Evolutionary conservation across 2,888 invertebrate species (phyloP).

Genomic region (Podabrus alpinus): DNA sequence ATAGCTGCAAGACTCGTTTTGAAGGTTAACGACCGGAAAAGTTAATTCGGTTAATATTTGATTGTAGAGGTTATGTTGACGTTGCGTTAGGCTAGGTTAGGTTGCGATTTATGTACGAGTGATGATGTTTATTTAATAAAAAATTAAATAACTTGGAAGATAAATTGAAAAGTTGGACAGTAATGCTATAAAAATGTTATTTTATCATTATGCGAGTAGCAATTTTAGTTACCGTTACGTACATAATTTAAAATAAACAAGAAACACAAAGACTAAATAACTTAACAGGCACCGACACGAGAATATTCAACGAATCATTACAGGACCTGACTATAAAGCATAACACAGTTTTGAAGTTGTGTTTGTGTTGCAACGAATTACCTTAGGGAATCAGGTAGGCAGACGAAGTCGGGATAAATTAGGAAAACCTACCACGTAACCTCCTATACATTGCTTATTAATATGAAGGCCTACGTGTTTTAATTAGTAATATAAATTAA

Average conservation of each 20-base stretch:
- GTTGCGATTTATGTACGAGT: neutral
- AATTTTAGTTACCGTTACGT: conserved; percentile 2
- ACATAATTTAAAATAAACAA: conserved; percentile 25
- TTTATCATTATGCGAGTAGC: neutral
- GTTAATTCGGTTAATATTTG: neutral
- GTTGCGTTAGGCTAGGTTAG: neutral
- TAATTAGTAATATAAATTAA: neutral
- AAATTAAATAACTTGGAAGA: neutral
- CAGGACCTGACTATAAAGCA: conserved; percentile 18
- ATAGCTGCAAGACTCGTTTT: too few species aligned
- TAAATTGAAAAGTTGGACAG: neutral
- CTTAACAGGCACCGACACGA: conserved; percentile 17
- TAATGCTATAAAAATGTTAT: neutral
- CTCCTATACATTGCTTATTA: neutral
- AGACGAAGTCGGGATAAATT: conserved; percentile 19
- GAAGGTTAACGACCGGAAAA: too few species aligned
- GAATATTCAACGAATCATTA: conserved; percentile 30
- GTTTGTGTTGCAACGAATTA: conserved; percentile 28
- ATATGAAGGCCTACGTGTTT: neutral
- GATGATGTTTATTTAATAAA: neutral
- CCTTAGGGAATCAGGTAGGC: conserved; percentile 22
- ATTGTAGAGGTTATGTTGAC: neutral
- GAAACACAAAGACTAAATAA: conserved; percentile 23
- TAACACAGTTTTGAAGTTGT: conserved; percentile 30
- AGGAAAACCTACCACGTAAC: conserved; percentile 21